Evolutionary conservation across 2,888 invertebrate genomes (phyloP), one percentile per base, ranked within the genome.

Genomic region (Hirtodrosophila alboralis): DNA sequence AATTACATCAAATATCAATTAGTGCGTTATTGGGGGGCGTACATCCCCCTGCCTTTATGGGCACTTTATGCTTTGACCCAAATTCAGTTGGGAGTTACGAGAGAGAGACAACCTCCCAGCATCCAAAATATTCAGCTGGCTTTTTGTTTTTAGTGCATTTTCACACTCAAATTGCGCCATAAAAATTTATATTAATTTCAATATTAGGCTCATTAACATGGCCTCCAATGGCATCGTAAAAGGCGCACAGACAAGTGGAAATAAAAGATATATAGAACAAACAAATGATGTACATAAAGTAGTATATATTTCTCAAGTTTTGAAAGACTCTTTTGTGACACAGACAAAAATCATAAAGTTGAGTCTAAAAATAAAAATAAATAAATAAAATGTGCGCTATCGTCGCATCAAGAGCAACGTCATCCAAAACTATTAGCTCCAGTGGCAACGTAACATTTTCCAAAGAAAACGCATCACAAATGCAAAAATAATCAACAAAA

Each of bases 111-210:
- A 8, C 38, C 37, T 33, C 47, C 1, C 33, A 37, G 44, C 43
- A 27, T 26, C 5, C 31, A 49, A 40, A 43, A 40, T 30, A 23
- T 4, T 23, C 64, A 68, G 81, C 83, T 71, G 77, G 37, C 51
- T 41, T 57, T 65, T 57, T 65, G 64, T 53, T 75, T 79, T 84
- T 58, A 69, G 49, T 74, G 71, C 86, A 54, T 61, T 74, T 66
- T 61, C 60, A 63, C 62, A 75, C 69, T 67, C 59, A 65, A 78
- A 74, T 63, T 68, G 65, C 63, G 44, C 38, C 59, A 84, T 86
- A 57, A 86, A 79, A 80, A 79, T 86, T 68, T 57, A 76, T 84
- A 79, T 79, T 79, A 80, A 79, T 86, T 86, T 84, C 86, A 77
- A 84, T 86, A 86, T 84, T 86, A 69, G 69, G 61, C 73, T 77